Evolutionary conservation across 2,888 invertebrate genomes (phyloP).

Genomic region (Cephus nigrinus): DNA sequence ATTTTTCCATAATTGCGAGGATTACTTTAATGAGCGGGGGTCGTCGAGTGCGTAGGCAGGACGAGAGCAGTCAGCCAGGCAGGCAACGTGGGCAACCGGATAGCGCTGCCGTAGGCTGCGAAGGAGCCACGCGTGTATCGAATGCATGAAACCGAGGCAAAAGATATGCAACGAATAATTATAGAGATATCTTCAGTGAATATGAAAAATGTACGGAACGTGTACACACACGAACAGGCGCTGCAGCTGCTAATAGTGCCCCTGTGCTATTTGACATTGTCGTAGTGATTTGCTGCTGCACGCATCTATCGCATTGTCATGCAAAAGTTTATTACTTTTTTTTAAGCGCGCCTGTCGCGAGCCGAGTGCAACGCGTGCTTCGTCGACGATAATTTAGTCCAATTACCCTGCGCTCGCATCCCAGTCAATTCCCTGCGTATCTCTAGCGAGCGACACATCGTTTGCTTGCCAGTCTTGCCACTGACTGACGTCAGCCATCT

Average conservation of each 20-base stretch:
- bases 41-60: not conserved
- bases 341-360: conserved; percentile 36
- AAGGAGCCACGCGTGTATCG: no score
- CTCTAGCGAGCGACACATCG: not conserved
- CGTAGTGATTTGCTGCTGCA: no score
- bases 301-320: no score
- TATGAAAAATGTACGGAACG: no score
- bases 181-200: no score
- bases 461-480: conserved; percentile 3
- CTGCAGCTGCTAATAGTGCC: no score
- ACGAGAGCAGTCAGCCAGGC: not conserved
- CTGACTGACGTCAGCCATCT: conserved; percentile 45
- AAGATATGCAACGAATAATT: no score
- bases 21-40: conserved; percentile 44
- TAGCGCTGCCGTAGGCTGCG: no score
- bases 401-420: conserved; percentile 54
- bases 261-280: no score
- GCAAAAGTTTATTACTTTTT: conserved; percentile 31
- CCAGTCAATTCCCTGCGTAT: conserved; percentile 36
- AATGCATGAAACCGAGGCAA: no score
- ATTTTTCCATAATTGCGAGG: conserved; percentile 52
- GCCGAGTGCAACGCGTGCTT: conserved; percentile 42
- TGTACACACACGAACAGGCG: no score
- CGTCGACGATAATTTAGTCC: conserved; percentile 43
- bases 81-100: not conserved